Conservation (phyloP, 2,888 invertebrate genomes). For the Eilema sororculum region DNA sequence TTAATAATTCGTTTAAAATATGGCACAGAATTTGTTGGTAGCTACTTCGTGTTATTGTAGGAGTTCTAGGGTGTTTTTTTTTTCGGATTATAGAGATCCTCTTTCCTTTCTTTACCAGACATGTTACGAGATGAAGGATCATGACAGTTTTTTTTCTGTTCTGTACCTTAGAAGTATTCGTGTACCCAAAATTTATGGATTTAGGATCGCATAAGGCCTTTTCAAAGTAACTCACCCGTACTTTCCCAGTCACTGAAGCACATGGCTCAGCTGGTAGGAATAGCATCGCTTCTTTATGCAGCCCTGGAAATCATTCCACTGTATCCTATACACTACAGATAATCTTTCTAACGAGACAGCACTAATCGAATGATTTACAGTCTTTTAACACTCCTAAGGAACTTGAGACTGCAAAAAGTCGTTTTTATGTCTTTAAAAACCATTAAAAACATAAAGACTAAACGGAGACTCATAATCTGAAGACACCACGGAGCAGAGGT, state of each 20-base stretch:
- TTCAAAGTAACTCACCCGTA: background rate
- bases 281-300: background rate
- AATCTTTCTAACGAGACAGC: background rate
- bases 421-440: too few species aligned
- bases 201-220: background rate
- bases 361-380: background rate
- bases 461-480: conserved; percentile 21
- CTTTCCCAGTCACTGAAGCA: background rate
- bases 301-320: background rate
- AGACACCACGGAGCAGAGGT: conserved; percentile 40
- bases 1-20: background rate
- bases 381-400: background rate
- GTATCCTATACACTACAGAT: background rate
- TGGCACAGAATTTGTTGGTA: background rate
- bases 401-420: background rate
- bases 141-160: too few species aligned
- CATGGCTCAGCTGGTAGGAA: background rate
- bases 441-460: background rate
- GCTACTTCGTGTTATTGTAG: background rate
- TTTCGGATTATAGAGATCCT: too few species aligned
- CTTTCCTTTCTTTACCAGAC: too few species aligned
- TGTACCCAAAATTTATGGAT: background rate
- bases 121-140: too few species aligned
- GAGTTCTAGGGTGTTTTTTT: background rate
- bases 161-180: too few species aligned